Base-by-base conservation (phyloP, 2,113 vertebrate species). In the Saimiri boliviensis region DNA sequence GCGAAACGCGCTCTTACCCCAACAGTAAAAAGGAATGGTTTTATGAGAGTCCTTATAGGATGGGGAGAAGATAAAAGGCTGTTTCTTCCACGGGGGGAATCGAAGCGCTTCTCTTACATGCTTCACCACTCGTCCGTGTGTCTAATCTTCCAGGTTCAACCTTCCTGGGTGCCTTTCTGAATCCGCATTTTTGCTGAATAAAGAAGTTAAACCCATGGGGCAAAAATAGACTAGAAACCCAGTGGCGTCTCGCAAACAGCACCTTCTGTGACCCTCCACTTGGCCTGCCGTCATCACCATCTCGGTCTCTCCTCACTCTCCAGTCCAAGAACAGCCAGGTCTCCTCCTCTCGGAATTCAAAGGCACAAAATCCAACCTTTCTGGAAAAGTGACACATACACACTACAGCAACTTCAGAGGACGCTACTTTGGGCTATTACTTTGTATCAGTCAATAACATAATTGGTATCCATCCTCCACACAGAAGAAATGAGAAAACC, bases 11-110 rank as follows among this genome's bases (percentile, higher is more conserved):
- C 63, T 97, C 99, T 98, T 99, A 99, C 99, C 99, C 99, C 99
- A 25, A 99, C 84, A 7, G 99, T 99, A 96, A 99, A 99, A 79
- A 99, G 63, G 0, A 99, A 94, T 1, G 99, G 99, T 77, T 98
- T 99, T 83, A 99, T 5, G 25, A 99, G 98, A 32, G 98, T 98
- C 52, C 98, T 77, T 52, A 99, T 96, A 7, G 98, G 92, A 7
- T 97, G 98, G 1, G 98, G 97, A 37, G 98, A 89, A 12, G 77
- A 5, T 96, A 96, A 85, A 98, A 98, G 1, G 96, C 23, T 0
- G 97, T 96, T 30, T 97, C 98, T 23, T 98, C 97, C 37, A 91
- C 37, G 5, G 96, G 96, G 19, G 98, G 98, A 87, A 97, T 60
- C 30, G 98, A 49, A 92, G 96, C 96, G 37, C 92, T 97, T 96